phyloP scores from a whole-genome alignment of 2,113 vertebrate species.

The Danio rerio region GRCz12tu NC_133177.1:38070501-38071000 shows the following conservation, averaged over 20 bases:
- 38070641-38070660: background rate
- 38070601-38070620: background rate
- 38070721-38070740: no score
- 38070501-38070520: constrained; percentile 13
- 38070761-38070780: no score
- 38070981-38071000: constrained; percentile 63
- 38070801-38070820: no score
- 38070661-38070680: background rate
- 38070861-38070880: constrained; percentile 62
- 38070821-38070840: background rate
- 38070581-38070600: background rate
- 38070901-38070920: constrained; percentile 65
- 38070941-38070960: constrained; percentile 76
- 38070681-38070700: no score
- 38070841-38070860: constrained; percentile 65
- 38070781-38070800: no score
- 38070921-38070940: constrained; percentile 71
- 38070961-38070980: constrained; percentile 59
- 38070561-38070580: background rate
- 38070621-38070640: background rate
- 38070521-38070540: background rate
- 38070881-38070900: constrained; percentile 68
- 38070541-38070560: background rate
- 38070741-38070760: no score
- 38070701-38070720: no score